phyloP scores from a whole-genome alignment of 2,113 vertebrate genomes.

The Brachionichthys hirsutus region DNA sequence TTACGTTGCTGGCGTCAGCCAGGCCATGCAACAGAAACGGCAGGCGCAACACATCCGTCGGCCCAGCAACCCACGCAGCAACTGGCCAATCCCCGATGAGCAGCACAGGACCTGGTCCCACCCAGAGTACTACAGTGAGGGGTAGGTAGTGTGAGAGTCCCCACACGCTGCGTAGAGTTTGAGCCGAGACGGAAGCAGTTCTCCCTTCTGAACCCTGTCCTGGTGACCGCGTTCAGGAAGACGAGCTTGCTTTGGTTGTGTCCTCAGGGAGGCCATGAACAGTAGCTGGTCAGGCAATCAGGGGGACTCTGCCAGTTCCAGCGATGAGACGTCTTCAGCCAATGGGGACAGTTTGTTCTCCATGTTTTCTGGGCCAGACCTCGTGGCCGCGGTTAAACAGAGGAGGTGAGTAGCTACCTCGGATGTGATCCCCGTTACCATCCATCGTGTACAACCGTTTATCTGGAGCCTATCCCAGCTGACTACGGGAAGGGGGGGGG shows the following conservation, averaged over 20 bases:
- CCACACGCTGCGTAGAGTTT: too few relatives aligned
- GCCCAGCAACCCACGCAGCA: conserved; percentile 85
- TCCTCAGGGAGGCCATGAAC: conserved; percentile 87
- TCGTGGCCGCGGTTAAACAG: conserved; percentile 96
- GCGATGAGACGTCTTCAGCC: conserved; percentile 95
- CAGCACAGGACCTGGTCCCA: conserved; percentile 94
- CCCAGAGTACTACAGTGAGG: conserved; percentile 92
- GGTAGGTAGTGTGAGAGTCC: conserved; percentile 76
- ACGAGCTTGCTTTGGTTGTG: neutral
- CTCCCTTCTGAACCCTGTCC: too few relatives aligned
- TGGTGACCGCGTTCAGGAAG: neutral
- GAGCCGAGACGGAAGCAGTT: too few relatives aligned
- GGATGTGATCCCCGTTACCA: neutral
- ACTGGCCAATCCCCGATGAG: conserved; percentile 94
- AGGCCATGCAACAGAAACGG: conserved; percentile 97
- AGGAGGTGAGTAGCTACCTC: conserved; percentile 80
- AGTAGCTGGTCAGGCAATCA: conserved; percentile 93
- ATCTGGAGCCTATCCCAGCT: too few relatives aligned
- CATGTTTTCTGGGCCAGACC: conserved; percentile 99
- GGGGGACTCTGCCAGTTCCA: conserved; percentile 95
- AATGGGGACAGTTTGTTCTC: conserved; percentile 98
- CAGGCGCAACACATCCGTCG: conserved; percentile 92
- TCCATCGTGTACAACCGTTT: too few relatives aligned
- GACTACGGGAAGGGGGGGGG: too few relatives aligned
- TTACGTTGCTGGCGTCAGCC: conserved; percentile 95